Evolutionary conservation across 92 coral and sea anemone genomes (phyloP).

Genomic region (Zoanthus sociatus): DNA sequence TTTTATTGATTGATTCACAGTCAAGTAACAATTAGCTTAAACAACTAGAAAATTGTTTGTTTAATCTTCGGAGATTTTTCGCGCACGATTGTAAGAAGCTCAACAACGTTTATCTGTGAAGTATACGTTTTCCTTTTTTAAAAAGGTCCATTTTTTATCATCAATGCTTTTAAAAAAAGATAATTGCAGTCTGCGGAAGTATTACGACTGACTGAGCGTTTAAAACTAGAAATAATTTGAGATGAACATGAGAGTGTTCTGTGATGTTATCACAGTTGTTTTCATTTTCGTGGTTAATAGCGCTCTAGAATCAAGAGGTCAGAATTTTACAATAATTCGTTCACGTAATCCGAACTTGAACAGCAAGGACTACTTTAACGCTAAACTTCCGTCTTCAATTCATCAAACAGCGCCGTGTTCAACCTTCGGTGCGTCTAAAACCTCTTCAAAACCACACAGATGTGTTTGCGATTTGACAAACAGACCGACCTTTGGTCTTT

Average conservation of each 20-base stretch:
- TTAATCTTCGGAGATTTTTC: not conserved
- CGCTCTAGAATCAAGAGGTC: not conserved
- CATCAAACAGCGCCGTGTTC: not conserved
- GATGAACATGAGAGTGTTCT: not conserved
- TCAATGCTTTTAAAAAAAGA: not conserved
- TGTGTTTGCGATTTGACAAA: constrained; percentile 1
- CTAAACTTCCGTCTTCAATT: not conserved
- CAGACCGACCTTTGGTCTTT: constrained; percentile 15
- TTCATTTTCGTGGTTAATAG: not conserved
- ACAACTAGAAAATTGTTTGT: not conserved
- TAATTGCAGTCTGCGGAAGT: not conserved
- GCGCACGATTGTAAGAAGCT: not conserved
- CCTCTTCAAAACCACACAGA: not conserved
- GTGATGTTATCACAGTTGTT: not conserved
- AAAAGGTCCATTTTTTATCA: not conserved
- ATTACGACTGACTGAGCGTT: not conserved
- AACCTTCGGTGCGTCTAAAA: not conserved
- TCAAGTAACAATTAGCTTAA: not conserved
- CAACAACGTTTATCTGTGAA: not conserved
- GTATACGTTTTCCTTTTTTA: not conserved
- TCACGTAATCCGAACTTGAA: not conserved
- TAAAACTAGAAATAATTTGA: too few species aligned
- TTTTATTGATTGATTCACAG: not conserved
- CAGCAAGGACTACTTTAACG: not conserved
- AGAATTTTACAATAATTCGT: constrained; percentile 19